Evolutionary conservation across 2,113 vertebrate species (phyloP).

Genomic region (Mus musculus): GRCm39 chr16:66072501-66073000

Average conservation of each 20-base stretch:
- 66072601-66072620: not conserved
- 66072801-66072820: not conserved
- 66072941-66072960: constrained; percentile 52
- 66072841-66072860: constrained; percentile 28
- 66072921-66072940: not conserved
- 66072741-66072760: not conserved
- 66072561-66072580: not conserved
- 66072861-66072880: constrained; percentile 44
- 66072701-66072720: not conserved
- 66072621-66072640: not conserved
- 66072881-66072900: constrained; percentile 36
- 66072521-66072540: not conserved
- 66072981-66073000: constrained; percentile 12
- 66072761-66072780: not conserved
- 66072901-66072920: not conserved
- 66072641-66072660: not conserved
- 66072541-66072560: not conserved
- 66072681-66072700: not conserved
- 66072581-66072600: not conserved
- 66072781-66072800: not conserved
- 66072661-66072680: not conserved
- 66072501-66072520: accelerated
- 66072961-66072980: constrained; percentile 42
- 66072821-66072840: not conserved
- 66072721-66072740: not conserved